These are phyloP conservation scores for Eupristina koningsbergeri DNA, from an alignment of 1,140 invertebrate species.

Conservation along the genomic window DNA sequence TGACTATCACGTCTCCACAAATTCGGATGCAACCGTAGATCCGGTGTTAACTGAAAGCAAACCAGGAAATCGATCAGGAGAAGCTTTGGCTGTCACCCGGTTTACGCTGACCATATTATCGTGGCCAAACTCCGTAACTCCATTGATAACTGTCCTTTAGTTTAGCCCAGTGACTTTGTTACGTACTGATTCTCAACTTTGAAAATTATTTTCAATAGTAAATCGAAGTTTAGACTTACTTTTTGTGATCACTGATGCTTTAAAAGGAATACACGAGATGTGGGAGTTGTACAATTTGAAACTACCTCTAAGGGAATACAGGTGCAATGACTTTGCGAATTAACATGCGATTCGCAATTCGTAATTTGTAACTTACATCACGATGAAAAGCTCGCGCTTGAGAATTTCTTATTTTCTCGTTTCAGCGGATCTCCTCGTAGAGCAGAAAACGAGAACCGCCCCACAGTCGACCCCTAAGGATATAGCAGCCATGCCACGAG, in stretches of 20 bases:
- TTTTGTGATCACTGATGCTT: too few species aligned
- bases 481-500: constrained; percentile 63
- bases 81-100: background rate
- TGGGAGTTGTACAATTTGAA: constrained; percentile 5
- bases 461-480: constrained; percentile 64
- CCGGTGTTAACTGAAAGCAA: background rate
- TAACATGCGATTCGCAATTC: constrained; percentile 16
- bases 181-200: constrained; percentile 54
- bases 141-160: constrained; percentile 66
- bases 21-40: background rate
- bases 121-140: constrained; percentile 66
- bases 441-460: constrained; percentile 24
- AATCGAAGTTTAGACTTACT: background rate
- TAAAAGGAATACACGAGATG: too few species aligned
- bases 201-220: background rate
- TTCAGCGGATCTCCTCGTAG: constrained; percentile 43
- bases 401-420: constrained; percentile 68
- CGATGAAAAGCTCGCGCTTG: constrained; percentile 45
- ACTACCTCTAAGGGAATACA: background rate
- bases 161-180: constrained; percentile 62
- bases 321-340: background rate
- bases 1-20: constrained; percentile 26
- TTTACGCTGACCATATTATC: constrained; percentile 65
- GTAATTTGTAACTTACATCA: constrained; percentile 28
- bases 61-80: constrained; percentile 22